phyloP scores from a whole-genome alignment of 2,888 invertebrate genomes.

The Liposcelis brunnea region DNA sequence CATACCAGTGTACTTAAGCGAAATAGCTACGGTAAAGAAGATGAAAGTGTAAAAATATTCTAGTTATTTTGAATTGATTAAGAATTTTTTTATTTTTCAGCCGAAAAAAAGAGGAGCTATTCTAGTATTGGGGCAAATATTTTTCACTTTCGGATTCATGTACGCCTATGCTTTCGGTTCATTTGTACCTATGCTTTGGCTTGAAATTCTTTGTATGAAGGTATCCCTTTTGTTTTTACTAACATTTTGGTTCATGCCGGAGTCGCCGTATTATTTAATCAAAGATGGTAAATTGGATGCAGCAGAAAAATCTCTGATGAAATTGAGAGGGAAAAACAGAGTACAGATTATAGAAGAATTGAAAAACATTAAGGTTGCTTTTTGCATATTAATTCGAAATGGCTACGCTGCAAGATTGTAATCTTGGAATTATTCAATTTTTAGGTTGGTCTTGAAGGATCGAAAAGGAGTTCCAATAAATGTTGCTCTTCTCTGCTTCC shows the following conservation, averaged over 20 bases:
- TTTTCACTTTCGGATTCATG: slow-evolving; percentile 20
- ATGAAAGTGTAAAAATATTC: too few relatives aligned
- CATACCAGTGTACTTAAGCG: slow-evolving; percentile 71
- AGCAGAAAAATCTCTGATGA: slow-evolving; percentile 24
- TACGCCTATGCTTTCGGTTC: slow-evolving; percentile 22
- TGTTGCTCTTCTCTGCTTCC: too few relatives aligned
- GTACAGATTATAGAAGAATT: slow-evolving; percentile 12
- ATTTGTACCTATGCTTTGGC: slow-evolving; percentile 22
- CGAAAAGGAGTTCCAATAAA: too few relatives aligned
- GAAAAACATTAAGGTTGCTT: slow-evolving; percentile 20
- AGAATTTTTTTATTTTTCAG: slow-evolving; percentile 13
- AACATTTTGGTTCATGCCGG: slow-evolving; percentile 16
- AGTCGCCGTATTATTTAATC: slow-evolving; percentile 14
- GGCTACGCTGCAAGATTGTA: too few relatives aligned
- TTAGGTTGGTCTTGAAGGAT: too few relatives aligned
- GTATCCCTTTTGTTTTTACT: slow-evolving; percentile 22
- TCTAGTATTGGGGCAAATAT: slow-evolving; percentile 25
- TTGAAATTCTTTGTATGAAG: slow-evolving; percentile 19
- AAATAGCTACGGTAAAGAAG: slow-evolving; percentile 59
- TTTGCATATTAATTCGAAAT: too few relatives aligned
- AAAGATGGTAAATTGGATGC: slow-evolving; percentile 17
- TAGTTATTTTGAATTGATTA: too few relatives aligned
- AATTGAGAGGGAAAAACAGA: slow-evolving; percentile 19
- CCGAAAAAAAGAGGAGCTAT: slow-evolving; percentile 27
- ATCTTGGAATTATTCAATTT: too few relatives aligned